Evolutionary conservation across 2,888 invertebrate species (phyloP).

Genomic region (Phorcus lineatus): DNA sequence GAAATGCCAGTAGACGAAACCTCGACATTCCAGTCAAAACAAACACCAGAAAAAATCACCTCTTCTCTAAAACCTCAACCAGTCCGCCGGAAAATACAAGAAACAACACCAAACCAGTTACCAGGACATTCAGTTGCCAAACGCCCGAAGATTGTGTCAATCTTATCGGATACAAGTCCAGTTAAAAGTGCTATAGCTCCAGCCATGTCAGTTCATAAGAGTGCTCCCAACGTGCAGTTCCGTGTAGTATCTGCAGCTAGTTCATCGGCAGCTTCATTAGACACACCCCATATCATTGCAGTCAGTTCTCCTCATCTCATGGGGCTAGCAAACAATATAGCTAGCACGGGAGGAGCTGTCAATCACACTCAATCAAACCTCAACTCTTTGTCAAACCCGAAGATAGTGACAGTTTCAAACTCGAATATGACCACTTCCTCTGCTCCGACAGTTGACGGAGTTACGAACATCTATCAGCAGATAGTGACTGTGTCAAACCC

Average conservation of each 20-base stretch:
- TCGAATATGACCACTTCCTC: neutral
- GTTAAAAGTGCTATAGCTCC: neutral
- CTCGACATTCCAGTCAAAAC: constrained; percentile 48
- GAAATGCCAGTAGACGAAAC: constrained; percentile 55
- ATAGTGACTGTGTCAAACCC: constrained; percentile 6
- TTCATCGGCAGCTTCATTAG: constrained; percentile 23
- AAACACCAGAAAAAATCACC: constrained; percentile 23
- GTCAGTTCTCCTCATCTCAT: neutral
- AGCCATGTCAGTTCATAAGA: neutral
- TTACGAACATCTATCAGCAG: neutral
- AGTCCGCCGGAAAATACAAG: constrained; percentile 48
- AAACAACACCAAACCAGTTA: constrained; percentile 45
- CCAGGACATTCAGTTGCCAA: neutral
- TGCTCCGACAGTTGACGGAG: neutral
- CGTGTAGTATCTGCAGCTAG: constrained; percentile 2
- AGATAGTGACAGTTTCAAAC: neutral
- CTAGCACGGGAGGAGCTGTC: neutral
- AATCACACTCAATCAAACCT: neutral
- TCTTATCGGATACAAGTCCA: neutral
- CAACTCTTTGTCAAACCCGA: neutral
- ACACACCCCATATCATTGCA: constrained; percentile 11
- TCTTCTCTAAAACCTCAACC: constrained; percentile 35
- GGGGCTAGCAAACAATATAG: neutral
- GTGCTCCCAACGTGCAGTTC: neutral
- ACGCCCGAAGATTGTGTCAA: constrained; percentile 4